Percentiles rank a stretch among this genome's conserved stretches.
Evolutionary conservation across 2,888 invertebrate species (phyloP).

Genomic region (Cristatella mucedo): DNA sequence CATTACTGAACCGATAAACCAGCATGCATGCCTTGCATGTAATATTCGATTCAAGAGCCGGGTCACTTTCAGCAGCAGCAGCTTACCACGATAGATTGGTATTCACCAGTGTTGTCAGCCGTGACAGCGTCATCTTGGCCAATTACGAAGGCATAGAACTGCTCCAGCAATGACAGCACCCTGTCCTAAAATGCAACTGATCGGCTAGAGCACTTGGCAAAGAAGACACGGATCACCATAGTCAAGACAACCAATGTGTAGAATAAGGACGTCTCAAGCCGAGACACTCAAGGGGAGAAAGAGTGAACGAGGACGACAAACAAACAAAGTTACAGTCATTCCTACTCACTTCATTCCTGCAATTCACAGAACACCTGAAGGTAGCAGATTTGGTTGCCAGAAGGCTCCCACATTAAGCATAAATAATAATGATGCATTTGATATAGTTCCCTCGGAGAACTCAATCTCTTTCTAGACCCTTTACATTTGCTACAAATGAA

Average conservation of each 20-base stretch:
- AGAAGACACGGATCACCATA: too few relatives aligned
- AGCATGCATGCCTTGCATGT: background rate
- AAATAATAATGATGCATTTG: too few relatives aligned
- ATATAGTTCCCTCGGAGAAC: too few relatives aligned
- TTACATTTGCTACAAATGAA: too few relatives aligned
- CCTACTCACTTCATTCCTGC: too few relatives aligned
- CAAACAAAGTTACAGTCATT: background rate
- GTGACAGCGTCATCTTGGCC: constrained; percentile 25
- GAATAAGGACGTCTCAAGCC: too few relatives aligned
- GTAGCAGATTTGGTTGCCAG: too few relatives aligned
- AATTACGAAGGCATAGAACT: constrained; percentile 28
- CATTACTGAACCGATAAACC: background rate
- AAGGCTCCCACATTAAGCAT: too few relatives aligned
- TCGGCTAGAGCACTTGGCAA: too few relatives aligned
- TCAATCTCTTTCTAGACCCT: too few relatives aligned
- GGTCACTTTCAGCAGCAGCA: background rate
- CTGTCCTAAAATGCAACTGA: constrained; percentile 22
- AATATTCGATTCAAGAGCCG: background rate
- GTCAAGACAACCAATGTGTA: too few relatives aligned
- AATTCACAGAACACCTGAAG: background rate
- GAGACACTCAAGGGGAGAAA: background rate
- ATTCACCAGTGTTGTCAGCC: constrained; percentile 21
- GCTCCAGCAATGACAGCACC: constrained; percentile 26
- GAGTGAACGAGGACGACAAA: background rate
- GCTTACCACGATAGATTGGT: constrained; percentile 24